Evolutionary conservation across 2,113 vertebrate genomes (phyloP).

Genomic region (Sisor rabdophorus): DNA sequence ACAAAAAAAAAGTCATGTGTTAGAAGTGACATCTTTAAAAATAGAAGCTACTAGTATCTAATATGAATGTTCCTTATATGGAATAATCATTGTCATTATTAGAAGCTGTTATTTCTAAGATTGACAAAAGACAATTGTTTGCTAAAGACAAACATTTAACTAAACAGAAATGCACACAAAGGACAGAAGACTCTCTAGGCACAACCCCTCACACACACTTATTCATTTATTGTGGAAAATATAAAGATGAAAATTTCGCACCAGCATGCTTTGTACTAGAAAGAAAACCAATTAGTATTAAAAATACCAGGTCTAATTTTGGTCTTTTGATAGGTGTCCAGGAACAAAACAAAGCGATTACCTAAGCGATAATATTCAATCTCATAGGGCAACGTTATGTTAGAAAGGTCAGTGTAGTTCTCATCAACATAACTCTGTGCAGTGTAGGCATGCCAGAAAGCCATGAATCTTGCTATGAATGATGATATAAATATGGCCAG

Average conservation of each 20-base stretch:
- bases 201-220: too few relatives aligned
- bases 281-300: too few relatives aligned
- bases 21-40: neutral
- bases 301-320: too few relatives aligned
- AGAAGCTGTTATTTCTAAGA: neutral
- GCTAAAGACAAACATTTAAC: neutral
- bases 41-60: neutral
- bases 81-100: neutral
- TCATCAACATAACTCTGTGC: slow-evolving; percentile 86
- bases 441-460: slow-evolving; percentile 88
- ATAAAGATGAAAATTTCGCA: too few relatives aligned
- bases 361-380: slow-evolving; percentile 92
- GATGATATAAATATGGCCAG: slow-evolving; percentile 90
- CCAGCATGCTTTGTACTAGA: too few relatives aligned
- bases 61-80: neutral
- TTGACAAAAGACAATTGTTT: neutral
- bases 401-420: slow-evolving; percentile 74
- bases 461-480: slow-evolving; percentile 92
- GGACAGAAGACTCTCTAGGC: neutral
- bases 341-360: slow-evolving; percentile 51
- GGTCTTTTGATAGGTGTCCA: too few relatives aligned
- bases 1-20: neutral
- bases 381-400: slow-evolving; percentile 76
- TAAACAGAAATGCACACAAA: neutral
- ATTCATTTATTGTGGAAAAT: too few relatives aligned